phyloP scores from a whole-genome alignment of 2,888 invertebrate species.

The Scaptomyza caliginosa region DNA sequence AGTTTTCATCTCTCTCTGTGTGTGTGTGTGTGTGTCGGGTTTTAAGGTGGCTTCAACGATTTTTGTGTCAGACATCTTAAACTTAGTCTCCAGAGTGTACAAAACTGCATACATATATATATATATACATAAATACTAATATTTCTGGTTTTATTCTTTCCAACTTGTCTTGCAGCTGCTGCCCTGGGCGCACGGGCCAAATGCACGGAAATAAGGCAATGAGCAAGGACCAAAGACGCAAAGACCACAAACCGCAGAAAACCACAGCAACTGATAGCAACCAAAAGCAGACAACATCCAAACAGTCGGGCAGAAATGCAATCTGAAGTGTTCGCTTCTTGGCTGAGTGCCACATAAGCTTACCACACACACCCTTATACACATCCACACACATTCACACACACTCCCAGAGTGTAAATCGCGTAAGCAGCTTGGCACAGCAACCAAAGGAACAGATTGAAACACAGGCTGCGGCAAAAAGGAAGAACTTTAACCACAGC shows the following conservation, averaged over 20 bases:
- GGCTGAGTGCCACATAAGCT: constrained; percentile 53
- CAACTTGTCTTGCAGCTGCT: constrained; percentile 42
- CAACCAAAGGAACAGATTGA: not conserved
- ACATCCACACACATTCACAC: not conserved
- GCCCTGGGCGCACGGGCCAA: constrained; percentile 33
- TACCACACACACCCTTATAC: not conserved
- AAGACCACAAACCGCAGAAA: constrained; percentile 10
- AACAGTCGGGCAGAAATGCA: constrained; percentile 32
- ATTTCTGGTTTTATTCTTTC: constrained; percentile 17
- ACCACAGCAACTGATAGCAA: not conserved
- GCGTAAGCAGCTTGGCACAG: constrained; percentile 16
- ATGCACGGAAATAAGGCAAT: constrained; percentile 57
- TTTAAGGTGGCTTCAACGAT: constrained; percentile 29
- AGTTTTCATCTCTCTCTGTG: not conserved
- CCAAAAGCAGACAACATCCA: constrained; percentile 8
- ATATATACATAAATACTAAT: constrained; percentile 33
- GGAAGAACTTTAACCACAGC: not conserved
- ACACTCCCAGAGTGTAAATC: too few species aligned
- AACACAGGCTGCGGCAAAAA: constrained; percentile 1
- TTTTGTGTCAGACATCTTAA: constrained; percentile 37
- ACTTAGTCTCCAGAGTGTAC: constrained; percentile 32
- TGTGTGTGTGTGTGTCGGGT: not conserved
- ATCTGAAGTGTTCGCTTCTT: constrained; percentile 45
- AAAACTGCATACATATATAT: constrained; percentile 3
- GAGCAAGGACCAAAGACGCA: not conserved